A percentile compares a stretch with the other conserved stretches of the same genome.
These are phyloP conservation scores for Zenarchopterus dispar DNA, from an alignment of 2,797 vertebrate genomes.

Conservation along the genomic window DNA sequence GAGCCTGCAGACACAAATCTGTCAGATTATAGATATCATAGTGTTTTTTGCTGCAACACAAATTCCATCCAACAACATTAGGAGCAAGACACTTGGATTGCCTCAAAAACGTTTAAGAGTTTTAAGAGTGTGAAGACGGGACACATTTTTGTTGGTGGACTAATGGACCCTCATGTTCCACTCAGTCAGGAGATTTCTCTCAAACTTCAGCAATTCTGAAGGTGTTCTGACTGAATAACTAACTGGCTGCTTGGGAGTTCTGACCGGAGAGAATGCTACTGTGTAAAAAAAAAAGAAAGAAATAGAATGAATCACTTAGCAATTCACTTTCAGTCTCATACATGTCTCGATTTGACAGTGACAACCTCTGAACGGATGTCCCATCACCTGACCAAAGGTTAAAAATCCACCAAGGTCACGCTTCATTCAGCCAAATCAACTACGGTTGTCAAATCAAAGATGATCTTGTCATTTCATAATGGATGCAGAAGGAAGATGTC, in stretches of 20 bases:
- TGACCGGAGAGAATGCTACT: constrained; percentile 1
- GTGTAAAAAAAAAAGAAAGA: neutral
- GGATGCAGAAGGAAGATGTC: constrained; percentile 24
- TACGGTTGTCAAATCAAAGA: constrained; percentile 63
- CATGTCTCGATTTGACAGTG: neutral
- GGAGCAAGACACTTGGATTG: too few species aligned
- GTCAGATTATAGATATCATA: too few species aligned
- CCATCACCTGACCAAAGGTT: constrained; percentile 4
- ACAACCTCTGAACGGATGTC: constrained; percentile 8
- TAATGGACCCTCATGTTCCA: constrained; percentile 52
- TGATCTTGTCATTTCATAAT: constrained; percentile 37
- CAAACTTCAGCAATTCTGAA: constrained; percentile 26
- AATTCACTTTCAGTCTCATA: neutral
- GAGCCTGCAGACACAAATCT: too few species aligned
- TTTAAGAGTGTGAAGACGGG: constrained; percentile 25
- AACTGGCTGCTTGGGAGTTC: neutral
- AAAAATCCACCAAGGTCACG: constrained; percentile 5
- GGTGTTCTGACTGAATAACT: constrained; percentile 37
- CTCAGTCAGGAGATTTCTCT: constrained; percentile 18
- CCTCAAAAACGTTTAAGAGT: too few species aligned
- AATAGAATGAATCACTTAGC: constrained; percentile 7
- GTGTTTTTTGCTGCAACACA: too few species aligned
- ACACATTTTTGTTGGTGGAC: constrained; percentile 7
- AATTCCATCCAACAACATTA: neutral
- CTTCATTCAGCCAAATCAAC: constrained; percentile 50